A percentile compares a stretch with the other conserved stretches of the same genome.
Conservation (phyloP, 2,113 vertebrate genomes). For the Eulemur rufifrons region DNA sequence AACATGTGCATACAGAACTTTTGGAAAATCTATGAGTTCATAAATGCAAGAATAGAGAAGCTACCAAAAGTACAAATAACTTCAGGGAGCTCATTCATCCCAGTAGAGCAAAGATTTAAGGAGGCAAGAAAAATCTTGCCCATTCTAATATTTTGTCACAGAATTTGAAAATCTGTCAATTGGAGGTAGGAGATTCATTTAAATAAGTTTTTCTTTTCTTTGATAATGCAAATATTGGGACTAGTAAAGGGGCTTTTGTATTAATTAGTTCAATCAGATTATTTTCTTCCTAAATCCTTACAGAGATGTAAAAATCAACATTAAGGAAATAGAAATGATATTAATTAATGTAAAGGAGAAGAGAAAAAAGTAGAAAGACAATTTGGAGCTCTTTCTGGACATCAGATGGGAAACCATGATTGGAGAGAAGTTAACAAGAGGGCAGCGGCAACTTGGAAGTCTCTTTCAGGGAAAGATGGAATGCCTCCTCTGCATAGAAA, state of each 20-base stretch:
- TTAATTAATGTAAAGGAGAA: conserved; percentile 34
- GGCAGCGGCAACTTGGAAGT: not conserved
- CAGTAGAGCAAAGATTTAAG: not conserved
- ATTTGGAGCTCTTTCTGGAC: not conserved
- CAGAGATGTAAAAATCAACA: not conserved
- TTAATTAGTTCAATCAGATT: conserved; percentile 25
- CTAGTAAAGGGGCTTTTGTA: not conserved
- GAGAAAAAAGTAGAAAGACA: not conserved
- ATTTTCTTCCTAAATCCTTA: conserved; percentile 2
- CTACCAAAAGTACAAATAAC: not conserved
- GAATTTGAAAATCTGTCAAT: not conserved
- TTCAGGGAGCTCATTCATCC: not conserved
- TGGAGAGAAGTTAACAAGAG: not conserved
- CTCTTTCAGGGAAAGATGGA: not conserved
- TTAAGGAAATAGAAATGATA: not conserved
- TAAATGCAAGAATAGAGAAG: not conserved
- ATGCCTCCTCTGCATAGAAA: not conserved
- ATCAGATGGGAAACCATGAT: not conserved
- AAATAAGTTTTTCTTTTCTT: not conserved
- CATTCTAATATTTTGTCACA: not conserved
- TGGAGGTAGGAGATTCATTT: not conserved
- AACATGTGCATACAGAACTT: not conserved
- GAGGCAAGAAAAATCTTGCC: not conserved
- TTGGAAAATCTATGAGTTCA: not conserved
- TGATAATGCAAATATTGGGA: conserved; percentile 50